phyloP scores from a whole-genome alignment of 2,113 vertebrate species.

The Phainopepla nitens region DNA sequence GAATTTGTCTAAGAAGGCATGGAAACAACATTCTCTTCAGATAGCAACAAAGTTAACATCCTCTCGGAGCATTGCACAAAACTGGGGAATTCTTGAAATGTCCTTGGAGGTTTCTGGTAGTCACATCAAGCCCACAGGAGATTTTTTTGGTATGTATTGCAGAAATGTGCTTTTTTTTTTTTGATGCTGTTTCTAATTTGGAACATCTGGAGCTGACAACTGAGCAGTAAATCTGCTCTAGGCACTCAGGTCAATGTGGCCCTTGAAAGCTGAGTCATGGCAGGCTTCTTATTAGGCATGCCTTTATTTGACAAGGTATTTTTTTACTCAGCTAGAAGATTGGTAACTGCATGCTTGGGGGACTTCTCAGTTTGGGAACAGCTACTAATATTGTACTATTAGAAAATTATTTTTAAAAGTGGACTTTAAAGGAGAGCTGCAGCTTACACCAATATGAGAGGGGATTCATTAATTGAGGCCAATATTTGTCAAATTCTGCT shows the following conservation, averaged over 20 bases:
- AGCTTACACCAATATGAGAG: background rate
- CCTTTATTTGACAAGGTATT: background rate
- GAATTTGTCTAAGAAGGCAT: background rate
- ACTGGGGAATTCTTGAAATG: background rate
- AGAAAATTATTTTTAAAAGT: background rate
- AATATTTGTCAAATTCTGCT: background rate
- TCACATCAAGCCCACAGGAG: background rate
- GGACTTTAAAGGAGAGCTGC: background rate
- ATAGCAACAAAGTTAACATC: background rate
- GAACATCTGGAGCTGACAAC: background rate
- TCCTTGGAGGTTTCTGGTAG: background rate
- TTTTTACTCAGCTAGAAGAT: background rate
- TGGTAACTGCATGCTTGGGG: background rate
- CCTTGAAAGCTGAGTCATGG: background rate
- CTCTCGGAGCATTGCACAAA: background rate
- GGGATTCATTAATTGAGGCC: background rate
- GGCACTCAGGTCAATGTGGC: background rate
- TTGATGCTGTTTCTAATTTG: background rate
- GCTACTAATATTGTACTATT: background rate
- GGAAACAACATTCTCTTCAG: background rate
- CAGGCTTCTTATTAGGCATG: background rate
- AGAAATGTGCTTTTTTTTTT: background rate
- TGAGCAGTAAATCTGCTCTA: background rate
- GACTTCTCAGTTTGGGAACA: background rate
- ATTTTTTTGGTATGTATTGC: background rate